Evolutionary conservation across 2,888 invertebrate species (phyloP), one percentile per base, ranked within the genome.

Genomic region (Cordilura impudica): DNA sequence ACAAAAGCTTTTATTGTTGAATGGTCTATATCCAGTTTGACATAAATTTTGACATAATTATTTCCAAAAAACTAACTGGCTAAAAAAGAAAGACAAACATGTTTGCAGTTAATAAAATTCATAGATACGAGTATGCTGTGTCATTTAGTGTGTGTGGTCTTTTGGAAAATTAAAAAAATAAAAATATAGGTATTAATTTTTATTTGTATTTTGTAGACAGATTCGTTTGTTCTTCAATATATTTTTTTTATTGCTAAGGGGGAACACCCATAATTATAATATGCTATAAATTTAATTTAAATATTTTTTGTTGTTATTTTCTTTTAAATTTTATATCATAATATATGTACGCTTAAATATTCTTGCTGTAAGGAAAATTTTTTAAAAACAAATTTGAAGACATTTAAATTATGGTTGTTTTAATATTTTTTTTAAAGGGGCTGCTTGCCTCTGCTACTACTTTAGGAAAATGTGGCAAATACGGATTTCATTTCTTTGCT

Each of bases 331-430:
- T 26, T 45, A 18, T 29, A 66, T 29, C 29, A n/a, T 67, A 67
- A 67, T 47, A 69, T 67, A 74, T 70, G 49, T 51, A 56, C 35
- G 49, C 26, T 58, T 54, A 43, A 49, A 43, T 75, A 21, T 45
- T 23, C 23, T 43, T 53, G 51, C 49, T 58, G 43, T 31, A 16
- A 19, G 5, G 39, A 49, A 69, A 65, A 70, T 58, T 65, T 58
- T 76, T 65, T 70, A 43, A 58, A n/a, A 76, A 58, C 70, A 65
- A 76, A 76, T 70, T 63, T 45, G 39, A 69, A 65, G 21, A 18
- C 7, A 58, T 70, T 45, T 31, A 63, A 71, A 71, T 71, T 63
- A 63, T 63, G 45, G 53, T 54, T 53, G 54, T 65, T 51, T 35
- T 63, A n/a, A 21, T 6, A 12, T 26, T 29, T 2, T 26, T 47